phyloP scores from a whole-genome alignment of 2,888 invertebrate species.

The Cryptocephalus primarius region DNA sequence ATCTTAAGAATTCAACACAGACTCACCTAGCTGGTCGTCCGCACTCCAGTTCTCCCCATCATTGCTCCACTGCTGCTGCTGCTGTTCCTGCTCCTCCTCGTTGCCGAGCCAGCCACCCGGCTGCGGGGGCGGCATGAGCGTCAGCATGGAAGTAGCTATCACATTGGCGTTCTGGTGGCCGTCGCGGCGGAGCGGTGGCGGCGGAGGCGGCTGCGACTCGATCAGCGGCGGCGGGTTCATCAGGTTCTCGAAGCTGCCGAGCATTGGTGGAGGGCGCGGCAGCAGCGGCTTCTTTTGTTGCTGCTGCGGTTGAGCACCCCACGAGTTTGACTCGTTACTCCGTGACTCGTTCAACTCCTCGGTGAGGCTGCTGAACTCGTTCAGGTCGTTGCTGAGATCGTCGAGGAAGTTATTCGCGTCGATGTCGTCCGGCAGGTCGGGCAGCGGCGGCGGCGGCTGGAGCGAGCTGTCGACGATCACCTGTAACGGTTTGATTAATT shows the following conservation, averaged over 20 bases:
- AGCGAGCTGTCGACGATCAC: slow-evolving; percentile 11
- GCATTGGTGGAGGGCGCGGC: neutral
- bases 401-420: slow-evolving; percentile 33
- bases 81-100: slow-evolving; percentile 8
- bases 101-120: slow-evolving; percentile 6
- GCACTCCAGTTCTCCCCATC: neutral
- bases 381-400: slow-evolving; percentile 28
- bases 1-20: too few relatives aligned
- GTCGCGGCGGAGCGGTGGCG: slow-evolving; percentile 4
- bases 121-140: slow-evolving; percentile 1
- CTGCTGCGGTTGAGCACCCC: too few relatives aligned
- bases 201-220: slow-evolving; percentile 4
- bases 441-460: slow-evolving; percentile 32
- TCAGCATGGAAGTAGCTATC: neutral
- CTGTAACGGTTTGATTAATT: slow-evolving; percentile 1
- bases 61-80: slow-evolving; percentile 2
- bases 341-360: slow-evolving; percentile 5
- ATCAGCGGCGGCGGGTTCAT: slow-evolving; percentile 1
- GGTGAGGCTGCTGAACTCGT: slow-evolving; percentile 21
- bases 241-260: neutral
- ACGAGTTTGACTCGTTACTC: too few relatives aligned
- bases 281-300: too few relatives aligned
- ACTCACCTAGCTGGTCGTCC: slow-evolving; percentile 7
- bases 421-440: slow-evolving; percentile 32
- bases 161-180: neutral